Evolutionary conservation across 2,888 invertebrate species (phyloP), one percentile per base, ranked within the genome.

Genomic region (Eucera pruinosa): DNA sequence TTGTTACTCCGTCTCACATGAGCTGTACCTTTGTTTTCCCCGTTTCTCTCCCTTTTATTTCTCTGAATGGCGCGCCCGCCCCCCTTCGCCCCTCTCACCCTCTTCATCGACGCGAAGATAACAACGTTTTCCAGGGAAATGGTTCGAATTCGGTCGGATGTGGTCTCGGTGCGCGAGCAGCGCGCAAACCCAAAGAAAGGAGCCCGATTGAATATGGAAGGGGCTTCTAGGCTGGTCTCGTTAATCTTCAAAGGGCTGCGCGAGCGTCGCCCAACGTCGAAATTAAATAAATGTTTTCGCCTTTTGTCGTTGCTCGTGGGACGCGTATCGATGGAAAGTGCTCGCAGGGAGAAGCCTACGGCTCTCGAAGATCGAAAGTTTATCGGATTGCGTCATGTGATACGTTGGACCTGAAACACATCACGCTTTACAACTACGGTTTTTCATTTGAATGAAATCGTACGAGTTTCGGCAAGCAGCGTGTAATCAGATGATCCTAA

Each of bases 231-330:
- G 62, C 30, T 20, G 62, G 36, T 62, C 73, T 81, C 84, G 82
- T 86, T 87, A 85, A 87, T 86, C 84, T 85, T 86, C 83, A 83
- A 84, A 84, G 83, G 78, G 60, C 39, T 57, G 58, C 39, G 52
- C 71, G 54, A 69, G 76, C 69, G 62, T 68, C 73, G 73, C 73
- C 70, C 78, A 73, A 72, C 70, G 74, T 76, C 68, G 73, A 55
- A 71, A 70, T 54, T 45, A 75, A 80, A 84, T 86, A 84, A 81
- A 83, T 86, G 78, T 82, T 66, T 84, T 83, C 81, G 78, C 72
- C 69, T 62, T 48, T 67, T 50, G 61, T 61, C 77, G 55, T 43
- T 30, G 41, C 43, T 25, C 54, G 9, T 2, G 41, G n/a, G n/a
- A n/a, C 23, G 20, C 48, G 47, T 23, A n/a, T n/a, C n/a, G n/a